A percentile compares a stretch with the other conserved stretches of the same genome.
Conservation (phyloP, 2,888 invertebrate genomes). For the Papilio elwesi region DNA sequence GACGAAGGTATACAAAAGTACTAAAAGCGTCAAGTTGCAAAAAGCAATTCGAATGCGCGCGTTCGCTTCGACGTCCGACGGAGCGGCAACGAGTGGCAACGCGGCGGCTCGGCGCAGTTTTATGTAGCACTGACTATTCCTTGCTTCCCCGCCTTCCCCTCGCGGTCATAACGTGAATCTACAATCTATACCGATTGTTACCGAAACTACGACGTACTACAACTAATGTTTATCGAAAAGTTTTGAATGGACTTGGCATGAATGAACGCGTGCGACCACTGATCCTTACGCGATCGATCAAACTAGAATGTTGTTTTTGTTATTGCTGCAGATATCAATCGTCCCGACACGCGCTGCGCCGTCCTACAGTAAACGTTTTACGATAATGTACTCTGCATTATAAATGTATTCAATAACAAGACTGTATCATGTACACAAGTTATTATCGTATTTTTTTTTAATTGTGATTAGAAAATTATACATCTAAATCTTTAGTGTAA, state of each 20-base stretch:
- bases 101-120: constrained; percentile 52
- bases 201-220: constrained; percentile 46
- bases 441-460: constrained; percentile 13
- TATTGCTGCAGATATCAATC: constrained; percentile 7
- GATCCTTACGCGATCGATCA: constrained; percentile 47
- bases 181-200: constrained; percentile 15
- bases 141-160: constrained; percentile 45
- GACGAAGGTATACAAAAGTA: constrained; percentile 30
- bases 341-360: constrained; percentile 16
- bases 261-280: constrained; percentile 48
- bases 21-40: constrained; percentile 40
- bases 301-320: constrained; percentile 48
- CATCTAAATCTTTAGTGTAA: not conserved
- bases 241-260: constrained; percentile 50
- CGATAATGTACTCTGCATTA: not conserved
- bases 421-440: not conserved
- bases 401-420: not conserved
- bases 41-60: constrained; percentile 42
- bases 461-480: constrained; percentile 8
- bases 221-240: constrained; percentile 47
- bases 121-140: constrained; percentile 53
- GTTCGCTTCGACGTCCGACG: constrained; percentile 51
- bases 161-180: constrained; percentile 41
- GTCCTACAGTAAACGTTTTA: constrained; percentile 11
- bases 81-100: constrained; percentile 62